Percentiles rank a stretch among this genome's conserved stretches.
Evolutionary conservation across 1,140 invertebrate species (phyloP).

Genomic region (Achroia grisella): DNA sequence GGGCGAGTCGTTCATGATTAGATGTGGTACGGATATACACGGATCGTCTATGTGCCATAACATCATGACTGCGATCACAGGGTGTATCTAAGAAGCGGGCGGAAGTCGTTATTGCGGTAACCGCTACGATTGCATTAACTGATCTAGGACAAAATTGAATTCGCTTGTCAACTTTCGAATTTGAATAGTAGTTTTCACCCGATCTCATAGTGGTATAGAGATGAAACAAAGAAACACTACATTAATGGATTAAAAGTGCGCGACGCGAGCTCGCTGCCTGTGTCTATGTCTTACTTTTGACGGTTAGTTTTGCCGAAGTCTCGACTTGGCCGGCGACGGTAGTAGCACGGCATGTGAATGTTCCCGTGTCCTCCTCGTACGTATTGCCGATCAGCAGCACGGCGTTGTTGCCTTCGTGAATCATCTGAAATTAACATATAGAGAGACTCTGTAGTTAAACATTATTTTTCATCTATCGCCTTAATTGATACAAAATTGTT

Average conservation of each 20-base stretch:
- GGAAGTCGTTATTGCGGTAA: conserved; percentile 55
- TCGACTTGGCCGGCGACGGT: conserved; percentile 93
- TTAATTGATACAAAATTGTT: too few relatives aligned
- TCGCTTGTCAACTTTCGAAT: conserved; percentile 55
- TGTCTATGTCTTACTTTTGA: conserved; percentile 97
- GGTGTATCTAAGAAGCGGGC: conserved; percentile 42
- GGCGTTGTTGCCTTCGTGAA: conserved; percentile 91
- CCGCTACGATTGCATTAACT: conserved; percentile 61
- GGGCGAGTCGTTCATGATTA: conserved; percentile 16
- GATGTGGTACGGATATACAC: neutral
- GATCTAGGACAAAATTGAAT: conserved; percentile 35
- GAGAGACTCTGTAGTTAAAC: too few relatives aligned
- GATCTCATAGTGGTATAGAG: conserved; percentile 65
- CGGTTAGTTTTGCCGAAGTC: conserved; percentile 93
- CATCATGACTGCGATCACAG: conserved; percentile 33
- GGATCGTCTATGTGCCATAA: conserved; percentile 37
- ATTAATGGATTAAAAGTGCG: conserved; percentile 70
- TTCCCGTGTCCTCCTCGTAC: conserved; percentile 94
- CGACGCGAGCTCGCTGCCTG: conserved; percentile 71
- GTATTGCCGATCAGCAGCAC: conserved; percentile 92
- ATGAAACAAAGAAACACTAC: conserved; percentile 71
- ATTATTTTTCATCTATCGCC: too few relatives aligned
- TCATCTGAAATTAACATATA: conserved; percentile 80
- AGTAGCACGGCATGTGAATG: conserved; percentile 92
- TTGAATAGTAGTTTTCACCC: conserved; percentile 69